Evolutionary conservation across 1,140 invertebrate species (phyloP).

Genomic region (Leptoteleia sp.): DNA sequence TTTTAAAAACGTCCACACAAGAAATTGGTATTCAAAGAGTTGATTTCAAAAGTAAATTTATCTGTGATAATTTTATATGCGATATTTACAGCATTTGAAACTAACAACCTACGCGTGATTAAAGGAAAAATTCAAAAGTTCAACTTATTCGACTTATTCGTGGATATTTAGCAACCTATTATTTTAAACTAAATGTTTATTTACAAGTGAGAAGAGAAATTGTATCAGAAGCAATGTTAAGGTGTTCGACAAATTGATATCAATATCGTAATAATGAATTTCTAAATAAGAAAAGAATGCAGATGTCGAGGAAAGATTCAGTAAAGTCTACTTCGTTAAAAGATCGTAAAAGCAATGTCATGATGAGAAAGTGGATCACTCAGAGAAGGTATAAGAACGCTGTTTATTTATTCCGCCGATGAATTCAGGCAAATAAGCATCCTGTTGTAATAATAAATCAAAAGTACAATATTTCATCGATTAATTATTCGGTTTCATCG

Average conservation of each 20-base stretch:
- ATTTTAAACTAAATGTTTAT: too few relatives aligned
- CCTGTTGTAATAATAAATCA: constrained; percentile 16
- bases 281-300: constrained; percentile 4
- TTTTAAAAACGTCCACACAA: too few relatives aligned
- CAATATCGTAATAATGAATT: constrained; percentile 1
- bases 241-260: constrained; percentile 7
- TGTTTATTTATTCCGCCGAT: constrained; percentile 4
- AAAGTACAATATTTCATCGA: constrained; percentile 13
- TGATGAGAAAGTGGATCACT: constrained; percentile 17
- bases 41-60: too few relatives aligned
- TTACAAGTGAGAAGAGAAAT: too few relatives aligned
- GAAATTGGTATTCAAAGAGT: too few relatives aligned
- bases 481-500: constrained; percentile 16
- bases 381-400: constrained; percentile 1
- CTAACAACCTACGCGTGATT: too few relatives aligned
- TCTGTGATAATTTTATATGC: too few relatives aligned
- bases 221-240: too few relatives aligned
- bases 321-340: not conserved
- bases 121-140: too few relatives aligned
- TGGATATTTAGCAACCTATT: too few relatives aligned
- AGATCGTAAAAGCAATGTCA: constrained; percentile 1
- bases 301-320: constrained; percentile 4
- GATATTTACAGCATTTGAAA: too few relatives aligned
- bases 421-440: constrained; percentile 13
- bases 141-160: too few relatives aligned